Evolutionary conservation across 2,888 invertebrate species (phyloP).

Genomic region (Leuctra nigra): DNA sequence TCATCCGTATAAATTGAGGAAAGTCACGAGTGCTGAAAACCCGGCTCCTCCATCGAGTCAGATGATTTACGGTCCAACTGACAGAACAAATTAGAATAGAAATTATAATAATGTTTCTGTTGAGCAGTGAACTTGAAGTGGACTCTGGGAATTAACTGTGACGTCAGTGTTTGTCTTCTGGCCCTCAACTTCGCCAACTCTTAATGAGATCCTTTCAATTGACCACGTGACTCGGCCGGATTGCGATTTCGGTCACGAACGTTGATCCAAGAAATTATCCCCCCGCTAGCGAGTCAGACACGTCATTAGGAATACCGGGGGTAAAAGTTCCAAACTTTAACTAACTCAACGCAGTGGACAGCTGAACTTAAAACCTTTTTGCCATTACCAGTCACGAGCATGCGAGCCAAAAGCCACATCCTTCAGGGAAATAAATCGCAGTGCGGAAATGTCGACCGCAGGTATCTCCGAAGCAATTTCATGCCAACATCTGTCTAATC

Average conservation of each 20-base stretch:
- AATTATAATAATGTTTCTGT: no score
- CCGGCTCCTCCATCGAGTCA: no score
- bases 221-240: slow-evolving; percentile 89
- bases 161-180: no score
- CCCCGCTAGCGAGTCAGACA: not conserved
- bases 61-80: no score
- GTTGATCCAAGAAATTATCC: slow-evolving; percentile 4
- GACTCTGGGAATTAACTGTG: no score
- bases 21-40: no score
- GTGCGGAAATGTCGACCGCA: not conserved
- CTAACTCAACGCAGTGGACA: not conserved
- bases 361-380: slow-evolving; percentile 7
- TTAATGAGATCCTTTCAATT: no score
- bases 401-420: slow-evolving; percentile 1
- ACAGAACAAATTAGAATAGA: no score
- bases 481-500: not conserved
- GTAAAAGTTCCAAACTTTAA: not conserved
- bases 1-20: no score
- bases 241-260: slow-evolving; percentile 40
- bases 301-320: not conserved
- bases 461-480: not conserved
- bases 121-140: no score
- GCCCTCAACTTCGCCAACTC: no score
- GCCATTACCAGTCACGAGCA: not conserved
- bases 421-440: not conserved